Evolutionary conservation across 2,797 vertebrate species (phyloP).

Genomic region (Melopsittacus undulatus): DNA sequence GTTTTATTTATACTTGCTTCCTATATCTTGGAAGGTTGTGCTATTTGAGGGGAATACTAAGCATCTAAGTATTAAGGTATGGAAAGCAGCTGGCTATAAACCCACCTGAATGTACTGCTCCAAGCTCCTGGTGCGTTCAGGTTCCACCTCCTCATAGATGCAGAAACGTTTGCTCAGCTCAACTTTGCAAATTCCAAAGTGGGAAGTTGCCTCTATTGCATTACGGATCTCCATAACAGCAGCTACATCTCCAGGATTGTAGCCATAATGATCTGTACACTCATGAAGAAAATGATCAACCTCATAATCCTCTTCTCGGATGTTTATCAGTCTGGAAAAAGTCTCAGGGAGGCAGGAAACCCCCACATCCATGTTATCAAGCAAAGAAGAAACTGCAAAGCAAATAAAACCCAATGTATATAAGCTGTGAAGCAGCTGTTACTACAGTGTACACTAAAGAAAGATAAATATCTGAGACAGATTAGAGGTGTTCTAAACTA

Average conservation of each 20-base stretch:
- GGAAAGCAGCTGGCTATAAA: background rate
- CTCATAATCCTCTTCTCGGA: constrained; percentile 37
- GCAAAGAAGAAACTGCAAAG: constrained; percentile 54
- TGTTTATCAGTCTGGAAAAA: constrained; percentile 74
- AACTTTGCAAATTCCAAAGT: constrained; percentile 78
- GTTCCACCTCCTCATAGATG: constrained; percentile 65
- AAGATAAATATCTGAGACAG: background rate
- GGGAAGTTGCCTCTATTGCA: constrained; percentile 74
- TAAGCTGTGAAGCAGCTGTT: background rate
- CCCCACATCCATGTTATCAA: constrained; percentile 62
- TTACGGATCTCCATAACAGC: constrained; percentile 75
- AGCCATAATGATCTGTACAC: constrained; percentile 66
- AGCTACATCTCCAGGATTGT: constrained; percentile 74
- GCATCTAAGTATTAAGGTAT: background rate
- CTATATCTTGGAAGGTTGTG: background rate
- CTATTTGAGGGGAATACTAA: background rate
- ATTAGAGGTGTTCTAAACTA: background rate
- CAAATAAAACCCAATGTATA: background rate
- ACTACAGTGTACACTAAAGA: background rate
- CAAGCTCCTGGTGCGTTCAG: constrained; percentile 75
- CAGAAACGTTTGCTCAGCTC: constrained; percentile 74
- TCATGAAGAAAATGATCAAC: constrained; percentile 46
- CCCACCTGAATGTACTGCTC: constrained; percentile 85
- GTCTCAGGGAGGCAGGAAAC: constrained; percentile 74
- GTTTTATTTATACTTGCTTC: background rate